Base-by-base conservation (phyloP, 2,797 vertebrate genomes). In the Malurus splendens region DNA sequence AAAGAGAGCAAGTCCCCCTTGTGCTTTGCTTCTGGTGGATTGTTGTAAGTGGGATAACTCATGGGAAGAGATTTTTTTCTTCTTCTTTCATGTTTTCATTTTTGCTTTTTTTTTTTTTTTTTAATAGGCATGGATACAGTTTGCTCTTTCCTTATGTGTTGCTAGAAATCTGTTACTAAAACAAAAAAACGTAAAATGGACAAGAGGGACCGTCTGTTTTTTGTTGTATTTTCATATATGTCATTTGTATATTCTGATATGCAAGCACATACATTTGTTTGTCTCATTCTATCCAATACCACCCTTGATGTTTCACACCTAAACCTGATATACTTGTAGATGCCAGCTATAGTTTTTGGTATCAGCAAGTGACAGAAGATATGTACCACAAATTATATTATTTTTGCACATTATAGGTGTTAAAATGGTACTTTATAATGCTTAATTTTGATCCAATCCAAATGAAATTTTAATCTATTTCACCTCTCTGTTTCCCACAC, bases 21-120 rank as follows among this genome's bases (percentile, higher is more conserved):
- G 0, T 44, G 33, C 8, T 66, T 86, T 44, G 33, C 8, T 66
- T 86, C 32, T 44, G 39, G 14, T 38, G 55, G 47, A 44, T 54
- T 72, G 28, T 16, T 87, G 1, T n/a, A 51, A 66, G 33, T 30
- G 6, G 5, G 10, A 23, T 52, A 86, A 72, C 24, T 57, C 16
- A 27, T 0, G 2, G 23, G 5, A 8, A 50, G 8, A 52, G 0
- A 18, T 27, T 14, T 28, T 18, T 73, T 30, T 9, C 12, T 38
- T 1, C n/a, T 12, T 9, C 6, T 24, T 60, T 41, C 1, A 18
- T 36, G 3, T 2, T 30, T 55, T n/a, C 4, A 42, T 41, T 17
- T 41, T 41, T 41, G 13, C 8, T 41, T 42, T 33, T 62, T 44
- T 33, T 15, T 30, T 1, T 27, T 32, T 33, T 9, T 23, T 28